Base-by-base conservation (phyloP, 2,888 invertebrate species). In the Lepidocyrtinus sp. region DNA sequence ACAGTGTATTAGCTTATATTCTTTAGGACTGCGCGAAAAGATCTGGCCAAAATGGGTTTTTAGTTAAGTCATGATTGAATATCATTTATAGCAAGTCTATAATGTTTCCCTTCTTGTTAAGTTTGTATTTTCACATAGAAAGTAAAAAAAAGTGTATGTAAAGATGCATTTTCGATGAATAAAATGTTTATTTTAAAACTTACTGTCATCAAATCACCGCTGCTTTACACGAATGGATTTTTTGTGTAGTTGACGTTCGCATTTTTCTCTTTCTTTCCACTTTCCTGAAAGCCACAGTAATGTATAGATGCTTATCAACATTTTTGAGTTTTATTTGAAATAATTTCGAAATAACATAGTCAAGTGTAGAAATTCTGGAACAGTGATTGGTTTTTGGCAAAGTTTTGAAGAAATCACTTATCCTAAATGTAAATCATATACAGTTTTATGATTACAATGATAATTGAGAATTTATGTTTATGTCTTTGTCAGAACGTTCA, bases 321-420 rank as follows among this genome's bases (percentile, higher is more conserved):
- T 77, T 77, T 59, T 74, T 77, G 55, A 76, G 36, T 80, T 82
- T 82, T 82, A 80, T 82, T 82, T 75, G 76, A 82, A 82, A 80
- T 76, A 78, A 82, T 82, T 82, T 80, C 76, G 82, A 82, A 82
- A 82, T 76, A 80, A 80, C 70, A 82, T 75, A 77, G 82, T 79
- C 80, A 82, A 82, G 82, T 82, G 82, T 82, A 82, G 79, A 82
- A 82, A 82, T 82, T 76, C 78, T 77, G 79, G 82, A 82, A 82
- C 82, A 82, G 82, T 82, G 82, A 80, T 80, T 80, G 77, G 82
- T 80, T 82, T 80, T 82, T 82, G 82, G 82, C 82, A 82, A 72
- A 82, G 80, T 82, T 82, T 71, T 82, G 82, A 80, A 82, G 82
- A 82, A 82, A 82, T 74, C 72, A 72, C 70, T 70, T 77, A 77